Evolutionary conservation across 2,888 invertebrate genomes (phyloP), one percentile per base, ranked within the genome.

Genomic region (Cheilosia vulpina): DNA sequence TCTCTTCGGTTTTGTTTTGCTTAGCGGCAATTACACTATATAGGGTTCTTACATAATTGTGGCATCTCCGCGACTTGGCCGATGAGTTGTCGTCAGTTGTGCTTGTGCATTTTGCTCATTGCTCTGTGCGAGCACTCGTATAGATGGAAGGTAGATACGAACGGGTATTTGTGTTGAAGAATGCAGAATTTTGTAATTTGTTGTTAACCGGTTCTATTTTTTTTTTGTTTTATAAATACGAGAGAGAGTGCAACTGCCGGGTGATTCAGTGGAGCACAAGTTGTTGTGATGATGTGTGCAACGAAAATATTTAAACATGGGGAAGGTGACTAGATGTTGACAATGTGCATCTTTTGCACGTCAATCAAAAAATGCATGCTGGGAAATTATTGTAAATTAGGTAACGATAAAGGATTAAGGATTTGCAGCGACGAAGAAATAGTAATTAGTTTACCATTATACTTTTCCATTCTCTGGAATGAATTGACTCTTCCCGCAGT

Each of bases 11-110:
- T 50, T 27, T 58, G 31, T 72, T 65, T 63, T 53, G 38, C 72
- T 73, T 50, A 68, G 80, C 80, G 62, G 75, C 68, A 75, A 81
- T 81, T 81, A 68, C 68, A 75, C 63, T 63, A 5, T 63, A 24
- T 52, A 75, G 75, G 50, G 75, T 60, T 75, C 68, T 81, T 81
- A 65, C 75, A 75, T 80, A 80, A 79, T 55, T 73, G 43, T 73
- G 65, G 58, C 43, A 73, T 58, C 43, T 66, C 58, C 47, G 65
- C 27, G 63, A 47, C 19, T 71, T 55, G 13, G 38, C 38, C 38
- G 13, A 38, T 38, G 50, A 57, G 63, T 27, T n/a, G n/a, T n/a
- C n/a, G n/a, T n/a, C n/a, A n/a, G n/a, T n/a, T 57, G 63, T 50
- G 13, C 38, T 38, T 50, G 55, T 53, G 34, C 11, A 11, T 65